Percentiles rank a stretch among this genome's conserved stretches.
phyloP scores from a whole-genome alignment of 2,797 vertebrate genomes.

The Sebastes steindachneri region DNA sequence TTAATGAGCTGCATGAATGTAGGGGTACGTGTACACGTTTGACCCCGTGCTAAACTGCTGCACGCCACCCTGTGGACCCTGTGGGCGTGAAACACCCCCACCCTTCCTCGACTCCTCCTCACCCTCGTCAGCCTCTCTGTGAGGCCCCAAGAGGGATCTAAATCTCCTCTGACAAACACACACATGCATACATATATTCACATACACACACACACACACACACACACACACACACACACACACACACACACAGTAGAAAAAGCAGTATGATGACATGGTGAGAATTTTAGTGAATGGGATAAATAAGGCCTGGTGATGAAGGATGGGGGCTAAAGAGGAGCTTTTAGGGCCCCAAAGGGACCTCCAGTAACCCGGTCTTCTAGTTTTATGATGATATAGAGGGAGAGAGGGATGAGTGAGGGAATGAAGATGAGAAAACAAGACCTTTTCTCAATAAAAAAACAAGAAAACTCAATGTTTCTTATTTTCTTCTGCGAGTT shows the following conservation, averaged over 20 bases:
- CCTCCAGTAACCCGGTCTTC: neutral
- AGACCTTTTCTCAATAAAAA: neutral
- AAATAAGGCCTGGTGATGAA: conserved; percentile 21
- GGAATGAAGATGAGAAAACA: conserved; percentile 15
- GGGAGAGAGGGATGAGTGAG: conserved; percentile 10
- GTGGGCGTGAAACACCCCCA: conserved; percentile 50
- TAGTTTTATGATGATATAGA: conserved; percentile 20
- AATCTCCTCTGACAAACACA: conserved; percentile 11
- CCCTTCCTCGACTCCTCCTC: neutral
- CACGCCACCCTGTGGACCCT: conserved; percentile 50
- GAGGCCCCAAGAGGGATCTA: conserved; percentile 36
- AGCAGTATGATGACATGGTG: conserved; percentile 33
- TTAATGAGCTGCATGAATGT: conserved; percentile 74
- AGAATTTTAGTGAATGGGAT: conserved; percentile 47
- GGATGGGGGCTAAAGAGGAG: conserved; percentile 36
- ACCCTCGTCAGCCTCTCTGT: conserved; percentile 14
- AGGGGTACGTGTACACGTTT: conserved; percentile 65
- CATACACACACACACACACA: neutral
- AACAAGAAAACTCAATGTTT: neutral
- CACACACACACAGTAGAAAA: neutral
- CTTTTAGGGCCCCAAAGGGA: conserved; percentile 48
- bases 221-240: neutral
- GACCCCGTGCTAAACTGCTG: conserved; percentile 75
- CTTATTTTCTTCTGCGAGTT: neutral
- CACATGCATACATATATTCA: neutral